These are phyloP conservation scores for Luffia ferchaultella DNA, from an alignment of 2,888 invertebrate species.

Conservation along the genomic window DNA sequence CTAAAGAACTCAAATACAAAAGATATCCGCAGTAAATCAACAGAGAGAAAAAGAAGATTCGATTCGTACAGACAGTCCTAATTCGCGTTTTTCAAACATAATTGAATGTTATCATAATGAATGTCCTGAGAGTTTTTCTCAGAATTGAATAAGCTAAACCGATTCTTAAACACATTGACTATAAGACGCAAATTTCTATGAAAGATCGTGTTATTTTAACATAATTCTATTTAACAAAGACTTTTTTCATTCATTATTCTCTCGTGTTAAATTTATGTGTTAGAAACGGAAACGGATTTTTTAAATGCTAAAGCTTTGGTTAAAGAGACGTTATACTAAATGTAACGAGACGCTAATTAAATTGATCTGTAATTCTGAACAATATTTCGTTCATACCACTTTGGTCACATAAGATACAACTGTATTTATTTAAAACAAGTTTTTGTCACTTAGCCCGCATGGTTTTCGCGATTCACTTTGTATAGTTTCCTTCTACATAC, in stretches of 20 bases:
- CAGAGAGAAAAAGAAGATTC: background rate
- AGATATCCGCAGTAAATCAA: no score
- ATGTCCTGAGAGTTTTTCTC: conserved; percentile 28
- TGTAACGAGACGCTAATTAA: background rate
- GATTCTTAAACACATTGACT: conserved; percentile 13
- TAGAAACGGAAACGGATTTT: background rate
- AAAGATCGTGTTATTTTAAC: conserved; percentile 17
- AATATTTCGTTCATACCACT: background rate
- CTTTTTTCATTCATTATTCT: conserved; percentile 30
- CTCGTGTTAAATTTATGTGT: conserved; percentile 18
- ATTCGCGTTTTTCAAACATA: conserved; percentile 33
- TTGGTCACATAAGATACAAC: no score
- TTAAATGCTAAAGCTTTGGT: no score
- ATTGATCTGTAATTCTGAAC: background rate
- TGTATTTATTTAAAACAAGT: no score
- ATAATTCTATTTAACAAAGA: conserved; percentile 25
- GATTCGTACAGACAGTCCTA: background rate
- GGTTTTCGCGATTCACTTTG: no score
- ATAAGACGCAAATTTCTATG: conserved; percentile 14
- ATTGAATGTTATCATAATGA: conserved; percentile 42
- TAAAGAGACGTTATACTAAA: background rate
- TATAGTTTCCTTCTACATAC: no score
- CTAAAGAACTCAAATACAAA: no score
- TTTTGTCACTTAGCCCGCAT: no score
- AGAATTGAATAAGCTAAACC: conserved; percentile 19